phyloP scores from a whole-genome alignment of 1,140 invertebrate species.

The Ceratoteleas bidentatus region DNA sequence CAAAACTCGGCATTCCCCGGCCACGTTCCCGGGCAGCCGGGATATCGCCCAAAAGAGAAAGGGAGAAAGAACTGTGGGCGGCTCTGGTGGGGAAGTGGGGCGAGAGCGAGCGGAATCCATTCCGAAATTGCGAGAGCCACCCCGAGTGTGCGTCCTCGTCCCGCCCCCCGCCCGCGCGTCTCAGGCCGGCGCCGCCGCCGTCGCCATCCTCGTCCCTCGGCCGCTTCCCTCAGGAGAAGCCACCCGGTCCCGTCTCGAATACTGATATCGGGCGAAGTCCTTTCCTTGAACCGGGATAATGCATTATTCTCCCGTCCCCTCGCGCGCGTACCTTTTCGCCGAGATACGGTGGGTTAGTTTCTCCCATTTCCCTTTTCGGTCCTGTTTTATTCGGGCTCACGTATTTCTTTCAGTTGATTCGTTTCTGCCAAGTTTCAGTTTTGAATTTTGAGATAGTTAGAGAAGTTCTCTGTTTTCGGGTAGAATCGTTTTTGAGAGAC shows the following conservation, averaged over 20 bases:
- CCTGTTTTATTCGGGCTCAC: too few species aligned
- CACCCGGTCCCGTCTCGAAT: constrained; percentile 76
- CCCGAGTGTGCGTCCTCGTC: constrained; percentile 70
- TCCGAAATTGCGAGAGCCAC: constrained; percentile 80
- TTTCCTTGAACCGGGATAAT: constrained; percentile 79
- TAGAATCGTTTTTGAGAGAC: too few species aligned
- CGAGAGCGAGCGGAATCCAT: constrained; percentile 78
- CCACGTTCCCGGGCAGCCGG: constrained; percentile 52
- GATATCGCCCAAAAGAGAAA: constrained; percentile 56
- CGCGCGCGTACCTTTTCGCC: constrained; percentile 41
- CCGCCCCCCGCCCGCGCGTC: constrained; percentile 54
- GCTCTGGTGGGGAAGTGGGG: too few species aligned
- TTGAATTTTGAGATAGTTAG: too few species aligned
- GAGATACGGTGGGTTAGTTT: constrained; percentile 10
- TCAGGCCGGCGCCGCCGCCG: constrained; percentile 25
- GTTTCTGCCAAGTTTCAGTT: too few species aligned
- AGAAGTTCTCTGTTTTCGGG: too few species aligned
- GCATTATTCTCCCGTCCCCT: constrained; percentile 75
- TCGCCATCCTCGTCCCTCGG: constrained; percentile 38
- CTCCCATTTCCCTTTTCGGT: constrained; percentile 12
- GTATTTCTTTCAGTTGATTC: too few species aligned
- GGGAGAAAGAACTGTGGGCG: constrained; percentile 57
- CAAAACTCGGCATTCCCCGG: constrained; percentile 48
- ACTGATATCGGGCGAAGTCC: constrained; percentile 79
- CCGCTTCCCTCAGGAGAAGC: constrained; percentile 76